Evolutionary conservation across 1,140 invertebrate species (phyloP).

Genomic region (Neocloeon triangulifer): DNA sequence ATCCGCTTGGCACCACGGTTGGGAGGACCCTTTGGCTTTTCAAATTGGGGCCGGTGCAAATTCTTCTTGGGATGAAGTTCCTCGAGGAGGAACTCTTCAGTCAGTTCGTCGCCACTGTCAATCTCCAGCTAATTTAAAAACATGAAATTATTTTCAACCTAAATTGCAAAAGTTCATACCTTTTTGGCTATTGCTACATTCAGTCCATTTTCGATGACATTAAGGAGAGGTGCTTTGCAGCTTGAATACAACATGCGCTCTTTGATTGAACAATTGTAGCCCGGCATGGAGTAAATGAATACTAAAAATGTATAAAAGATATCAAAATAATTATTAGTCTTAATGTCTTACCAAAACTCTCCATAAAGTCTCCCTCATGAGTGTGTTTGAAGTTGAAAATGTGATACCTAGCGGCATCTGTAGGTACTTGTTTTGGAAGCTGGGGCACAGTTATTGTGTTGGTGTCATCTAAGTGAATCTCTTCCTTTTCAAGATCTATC

Average conservation of each 20-base stretch:
- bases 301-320: constrained; percentile 36
- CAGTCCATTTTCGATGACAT: constrained; percentile 38
- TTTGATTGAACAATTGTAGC: constrained; percentile 79
- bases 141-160: too few relatives aligned
- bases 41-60: constrained; percentile 74
- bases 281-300: constrained; percentile 95
- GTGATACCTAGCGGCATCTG: constrained; percentile 73
- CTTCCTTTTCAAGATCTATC: constrained; percentile 48
- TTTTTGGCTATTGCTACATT: constrained; percentile 63
- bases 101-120: constrained; percentile 68
- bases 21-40: constrained; percentile 84
- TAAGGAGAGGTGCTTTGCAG: constrained; percentile 71
- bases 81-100: constrained; percentile 71
- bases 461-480: constrained; percentile 44
- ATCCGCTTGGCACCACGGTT: constrained; percentile 75
- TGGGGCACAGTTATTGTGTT: constrained; percentile 29
- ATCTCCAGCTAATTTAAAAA: constrained; percentile 94
- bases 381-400: constrained; percentile 77
- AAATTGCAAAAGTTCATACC: constrained; percentile 25
- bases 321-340: not conserved
- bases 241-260: constrained; percentile 96
- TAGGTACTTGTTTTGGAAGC: constrained; percentile 53
- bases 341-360: constrained; percentile 40
- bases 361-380: constrained; percentile 72
- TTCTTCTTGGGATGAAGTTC: constrained; percentile 88